Evolutionary conservation across 2,113 vertebrate genomes (phyloP), one percentile per base, ranked within the genome.

Genomic region (Centropristis striata): DNA sequence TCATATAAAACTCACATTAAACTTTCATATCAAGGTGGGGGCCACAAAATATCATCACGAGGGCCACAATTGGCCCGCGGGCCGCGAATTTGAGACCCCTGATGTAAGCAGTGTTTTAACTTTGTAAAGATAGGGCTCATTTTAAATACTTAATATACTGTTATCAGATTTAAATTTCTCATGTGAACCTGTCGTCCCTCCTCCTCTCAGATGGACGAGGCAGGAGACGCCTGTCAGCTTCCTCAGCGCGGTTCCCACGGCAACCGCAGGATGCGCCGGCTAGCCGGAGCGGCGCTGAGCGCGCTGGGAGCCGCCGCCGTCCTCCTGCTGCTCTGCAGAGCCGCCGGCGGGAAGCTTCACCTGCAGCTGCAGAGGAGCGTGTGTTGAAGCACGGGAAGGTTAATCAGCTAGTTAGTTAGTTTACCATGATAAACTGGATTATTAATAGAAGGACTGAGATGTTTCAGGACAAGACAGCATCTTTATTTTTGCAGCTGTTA

Each of bases 271-370:
- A 63, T 47, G 70, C 78, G 55, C 83, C 44, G 87, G 80, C 66
- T 95, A 27, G 94, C 90, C 87, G 77, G 85, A 11, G 90, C 94
- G 11, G 81, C 73, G 1, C 23, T 96, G 73, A 87, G 93, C 37
- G 11, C 94, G 11, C 81, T 97, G 4, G 96, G 96, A 72, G 94
- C 94, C 73, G 84, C 94, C 73, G 84, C 86, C 10, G 68, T 96
- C 83, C 69, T 96, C 49, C 75, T 96, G n/a, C 75, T 97, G 13
- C 70, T 95, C 74, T 67, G 88, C 86, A 86, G 83, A 88, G 83
- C 83, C 20, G 93, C 91, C 75, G 92, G 83, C 75, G 86, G 87
- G 16, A 88, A 71, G 25, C 14, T 73, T 69, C 25, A 75, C 58
- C 47, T 87, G 54, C 81, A 36, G 27, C 16, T 54, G 42, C 1